Evolutionary conservation across 2,888 invertebrate species (phyloP).

Genomic region (Eupelmus urozonus): DNA sequence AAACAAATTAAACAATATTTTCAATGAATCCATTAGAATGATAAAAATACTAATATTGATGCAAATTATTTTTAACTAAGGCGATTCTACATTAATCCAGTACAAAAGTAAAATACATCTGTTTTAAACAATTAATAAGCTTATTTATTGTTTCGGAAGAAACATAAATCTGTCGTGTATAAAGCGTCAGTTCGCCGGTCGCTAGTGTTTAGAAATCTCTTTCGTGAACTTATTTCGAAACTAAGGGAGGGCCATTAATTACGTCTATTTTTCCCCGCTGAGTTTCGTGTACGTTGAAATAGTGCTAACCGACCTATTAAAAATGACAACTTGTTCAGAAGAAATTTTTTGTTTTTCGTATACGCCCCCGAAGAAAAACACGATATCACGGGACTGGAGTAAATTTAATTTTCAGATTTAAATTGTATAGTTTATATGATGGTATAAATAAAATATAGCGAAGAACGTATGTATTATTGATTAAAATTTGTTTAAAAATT

Average conservation of each 20-base stretch:
- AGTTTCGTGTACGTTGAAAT: slow-evolving; percentile 4
- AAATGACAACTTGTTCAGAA: slow-evolving; percentile 26
- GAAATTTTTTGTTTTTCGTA: not conserved
- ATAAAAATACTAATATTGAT: too few species aligned
- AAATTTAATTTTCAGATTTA: too few species aligned
- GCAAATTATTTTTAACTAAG: too few species aligned
- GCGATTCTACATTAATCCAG: too few species aligned
- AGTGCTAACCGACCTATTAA: slow-evolving; percentile 28
- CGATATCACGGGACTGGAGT: too few species aligned
- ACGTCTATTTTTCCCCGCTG: slow-evolving; percentile 43
- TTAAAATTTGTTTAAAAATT: too few species aligned
- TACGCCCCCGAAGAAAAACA: too few species aligned
- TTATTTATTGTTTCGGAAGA: slow-evolving; percentile 17
- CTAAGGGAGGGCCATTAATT: slow-evolving; percentile 42
- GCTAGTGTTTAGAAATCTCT: slow-evolving; percentile 28
- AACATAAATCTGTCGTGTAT: slow-evolving; percentile 17
- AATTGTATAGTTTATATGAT: too few species aligned
- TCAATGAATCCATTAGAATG: too few species aligned
- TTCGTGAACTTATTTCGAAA: slow-evolving; percentile 39
- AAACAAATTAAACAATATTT: too few species aligned
- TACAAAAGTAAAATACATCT: not conserved
- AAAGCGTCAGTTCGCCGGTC: not conserved
- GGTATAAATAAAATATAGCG: too few species aligned
- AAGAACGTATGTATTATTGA: too few species aligned
- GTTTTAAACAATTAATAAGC: not conserved